Conservation (phyloP, 2,888 invertebrate species). For the Brachypalpus laphriformis region DNA sequence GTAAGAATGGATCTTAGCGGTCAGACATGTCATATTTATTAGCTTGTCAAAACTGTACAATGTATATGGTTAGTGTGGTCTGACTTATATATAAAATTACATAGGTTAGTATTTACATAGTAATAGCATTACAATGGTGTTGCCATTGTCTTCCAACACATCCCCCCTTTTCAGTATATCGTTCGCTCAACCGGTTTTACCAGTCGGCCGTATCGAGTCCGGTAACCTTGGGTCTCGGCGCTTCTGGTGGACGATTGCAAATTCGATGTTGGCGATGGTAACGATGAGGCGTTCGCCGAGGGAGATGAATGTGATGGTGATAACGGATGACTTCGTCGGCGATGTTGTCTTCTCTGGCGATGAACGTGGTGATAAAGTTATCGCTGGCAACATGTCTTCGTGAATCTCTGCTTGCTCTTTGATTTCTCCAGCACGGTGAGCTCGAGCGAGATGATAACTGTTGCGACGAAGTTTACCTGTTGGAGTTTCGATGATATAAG, state of each 20-base stretch:
- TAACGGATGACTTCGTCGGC: not conserved
- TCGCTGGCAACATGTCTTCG: not conserved
- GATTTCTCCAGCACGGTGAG: not conserved
- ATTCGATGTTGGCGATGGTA: not conserved
- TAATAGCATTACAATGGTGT: too few species aligned
- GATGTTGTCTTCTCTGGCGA: not conserved
- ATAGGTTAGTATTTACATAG: too few species aligned
- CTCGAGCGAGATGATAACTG: constrained; percentile 10
- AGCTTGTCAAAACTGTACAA: too few species aligned
- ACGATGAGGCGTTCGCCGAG: not conserved
- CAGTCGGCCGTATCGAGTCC: not conserved
- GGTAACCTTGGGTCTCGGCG: not conserved
- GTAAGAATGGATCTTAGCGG: too few species aligned
- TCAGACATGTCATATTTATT: too few species aligned
- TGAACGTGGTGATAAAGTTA: too few species aligned
- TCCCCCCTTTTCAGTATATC: not conserved
- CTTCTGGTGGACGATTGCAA: not conserved
- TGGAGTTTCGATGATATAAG: constrained; percentile 9
- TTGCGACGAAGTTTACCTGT: constrained; percentile 2
- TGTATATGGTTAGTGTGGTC: too few species aligned
- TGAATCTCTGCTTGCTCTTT: not conserved
- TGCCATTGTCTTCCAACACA: too few species aligned
- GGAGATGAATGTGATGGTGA: not conserved
- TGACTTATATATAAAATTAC: too few species aligned
- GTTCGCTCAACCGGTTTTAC: not conserved